These are phyloP conservation scores for Spodoptera littoralis DNA, from an alignment of 2,888 invertebrate species.

Conservation along the genomic window DNA sequence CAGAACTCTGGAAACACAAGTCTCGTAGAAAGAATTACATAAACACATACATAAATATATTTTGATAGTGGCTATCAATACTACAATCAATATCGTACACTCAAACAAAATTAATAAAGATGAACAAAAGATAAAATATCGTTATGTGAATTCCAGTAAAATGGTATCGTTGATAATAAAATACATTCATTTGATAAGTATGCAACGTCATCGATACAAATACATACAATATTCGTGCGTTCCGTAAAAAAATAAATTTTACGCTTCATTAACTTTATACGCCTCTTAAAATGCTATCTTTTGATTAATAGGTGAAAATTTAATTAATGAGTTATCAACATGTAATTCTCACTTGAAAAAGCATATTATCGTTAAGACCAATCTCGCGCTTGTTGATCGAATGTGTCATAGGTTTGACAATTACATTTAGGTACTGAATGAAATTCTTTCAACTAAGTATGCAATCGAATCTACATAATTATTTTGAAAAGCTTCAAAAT, in stretches of 20 bases:
- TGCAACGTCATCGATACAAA: slow-evolving; percentile 18
- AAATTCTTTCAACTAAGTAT: no score
- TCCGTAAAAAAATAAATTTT: neutral
- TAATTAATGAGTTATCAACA: no score
- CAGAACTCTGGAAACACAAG: neutral
- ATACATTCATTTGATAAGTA: slow-evolving; percentile 7
- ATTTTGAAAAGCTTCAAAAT: no score
- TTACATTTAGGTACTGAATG: no score
- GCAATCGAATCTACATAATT: no score
- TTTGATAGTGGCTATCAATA: slow-evolving; percentile 21
- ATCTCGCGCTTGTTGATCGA: no score
- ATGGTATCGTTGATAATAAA: slow-evolving; percentile 22
- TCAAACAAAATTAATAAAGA: slow-evolving; percentile 36
- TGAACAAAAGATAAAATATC: slow-evolving; percentile 34
- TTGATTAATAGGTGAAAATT: no score
- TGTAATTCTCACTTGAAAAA: no score
- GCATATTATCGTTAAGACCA: no score
- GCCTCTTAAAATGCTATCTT: no score
- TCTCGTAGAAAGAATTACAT: slow-evolving; percentile 1
- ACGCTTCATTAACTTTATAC: no score
- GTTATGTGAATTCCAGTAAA: slow-evolving; percentile 23
- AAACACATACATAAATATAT: slow-evolving; percentile 14
- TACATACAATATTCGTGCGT: slow-evolving; percentile 1
- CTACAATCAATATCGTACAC: slow-evolving; percentile 23
- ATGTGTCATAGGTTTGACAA: no score